Conservation (phyloP, 53 echinoderm and acorn worm species). For the Luidia sarsii region DNA sequence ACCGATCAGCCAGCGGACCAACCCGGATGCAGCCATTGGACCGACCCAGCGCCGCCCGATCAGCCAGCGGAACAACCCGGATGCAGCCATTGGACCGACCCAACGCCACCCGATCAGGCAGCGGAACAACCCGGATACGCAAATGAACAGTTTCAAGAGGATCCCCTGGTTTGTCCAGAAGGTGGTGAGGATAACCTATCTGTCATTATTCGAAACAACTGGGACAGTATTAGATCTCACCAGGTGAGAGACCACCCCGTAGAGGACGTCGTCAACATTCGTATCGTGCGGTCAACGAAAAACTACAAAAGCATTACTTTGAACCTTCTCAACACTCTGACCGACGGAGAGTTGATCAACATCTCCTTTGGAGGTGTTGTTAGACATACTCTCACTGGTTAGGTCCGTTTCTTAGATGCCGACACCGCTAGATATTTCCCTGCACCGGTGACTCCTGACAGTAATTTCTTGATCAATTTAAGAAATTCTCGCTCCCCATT, state of each 20-base stretch:
- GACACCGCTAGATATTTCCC: neutral
- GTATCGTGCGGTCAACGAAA: neutral
- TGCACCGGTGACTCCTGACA: neutral
- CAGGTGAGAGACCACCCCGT: neutral
- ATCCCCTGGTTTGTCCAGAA: neutral
- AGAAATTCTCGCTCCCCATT: too few species aligned
- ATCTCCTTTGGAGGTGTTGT: neutral
- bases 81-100: too few species aligned
- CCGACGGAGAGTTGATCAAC: neutral
- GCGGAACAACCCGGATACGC: too few species aligned
- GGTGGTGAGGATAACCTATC: neutral
- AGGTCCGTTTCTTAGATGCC: neutral
- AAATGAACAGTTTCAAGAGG: neutral
- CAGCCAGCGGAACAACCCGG: too few species aligned
- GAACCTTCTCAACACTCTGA: neutral
- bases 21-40: too few species aligned
- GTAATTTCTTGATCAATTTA: too few species aligned
- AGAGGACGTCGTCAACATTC: constrained; percentile 16
- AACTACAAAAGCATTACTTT: neutral
- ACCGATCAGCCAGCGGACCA: too few species aligned
- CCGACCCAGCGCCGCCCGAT: too few species aligned
- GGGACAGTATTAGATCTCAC: neutral
- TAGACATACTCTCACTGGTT: neutral
- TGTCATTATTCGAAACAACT: neutral
- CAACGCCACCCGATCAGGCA: too few species aligned